Base-by-base conservation (phyloP, 2,797 vertebrate species). In the Potorous gilbertii region DNA sequence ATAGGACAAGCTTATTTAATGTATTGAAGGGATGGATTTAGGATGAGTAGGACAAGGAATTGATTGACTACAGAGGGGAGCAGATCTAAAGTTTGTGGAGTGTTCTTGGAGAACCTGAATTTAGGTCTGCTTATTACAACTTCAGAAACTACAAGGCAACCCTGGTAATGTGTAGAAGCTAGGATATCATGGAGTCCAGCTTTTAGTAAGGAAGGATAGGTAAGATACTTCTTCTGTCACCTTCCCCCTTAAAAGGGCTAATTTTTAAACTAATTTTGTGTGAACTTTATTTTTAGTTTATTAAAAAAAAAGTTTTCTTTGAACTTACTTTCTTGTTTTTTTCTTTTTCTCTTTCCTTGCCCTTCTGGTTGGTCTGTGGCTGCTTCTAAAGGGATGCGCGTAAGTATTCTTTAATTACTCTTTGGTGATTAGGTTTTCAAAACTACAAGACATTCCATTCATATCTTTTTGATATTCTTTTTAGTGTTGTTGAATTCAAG, bases 401-500 rank as follows among this genome's bases (percentile, higher is more conserved):
- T 99, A 99, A 99, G 99, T 99, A 98, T 95, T 1, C 29, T 93
- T 92, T 96, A 94, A 24, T 21, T 93, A 94, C 54, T 97, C 92
- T 0, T 8, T 94, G 56, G 92, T 95, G 96, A 28, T 96, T 52
- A 92, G 95, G 56, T 55, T 0, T 55, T 92, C 54, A 56, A 0
- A 18, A 31, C 90, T 93, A 40, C 10, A 81, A 93, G 56, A 94
- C 92, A 93, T 97, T 97, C 98, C 96, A 98, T 93, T 92, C 98
- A 97, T 89, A 92, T 94, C 56, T 97, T 94, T 50, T 96, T 56
- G 91, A 90, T 98, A 56, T 98, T 96, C 96, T 93, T 98, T n/a
- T 29, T 98, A 99, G 99, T 94, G 99, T 99, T 98, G 99, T 99
- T 98, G 99, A 99, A 98, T 99, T 99, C 98, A 99, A 99, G 98